Evolutionary conservation across 2,888 invertebrate genomes (phyloP), one percentile per base, ranked within the genome.

Genomic region (Baronia brevicornis): DNA sequence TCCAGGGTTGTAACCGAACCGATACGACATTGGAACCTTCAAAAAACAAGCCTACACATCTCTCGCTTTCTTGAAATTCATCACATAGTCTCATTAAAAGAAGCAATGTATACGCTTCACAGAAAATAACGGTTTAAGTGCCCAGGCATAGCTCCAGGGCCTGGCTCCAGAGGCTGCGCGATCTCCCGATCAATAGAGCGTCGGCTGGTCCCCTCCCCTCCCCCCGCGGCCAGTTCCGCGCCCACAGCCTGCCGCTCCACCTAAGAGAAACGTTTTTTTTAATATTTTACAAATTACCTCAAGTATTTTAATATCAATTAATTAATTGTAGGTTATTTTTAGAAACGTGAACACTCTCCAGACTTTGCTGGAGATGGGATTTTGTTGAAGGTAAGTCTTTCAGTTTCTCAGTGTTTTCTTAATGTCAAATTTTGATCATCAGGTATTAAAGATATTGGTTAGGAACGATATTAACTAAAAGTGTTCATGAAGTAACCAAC

Each of bases 131-230:
- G 6, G n/a, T 20, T 18, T 17, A 21, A 13, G 8, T 25, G 20
- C n/a, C 29, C 30, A 7, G 35, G 30, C 10, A 35, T 13, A 5
- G 27, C 20, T 29, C 35, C 35, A 17, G 27, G 30, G 31, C 24
- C 38, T 39, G 46, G 46, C 39, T 41, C 51, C 46, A 46, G 75
- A 78, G 69, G 72, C 77, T 78, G 77, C 77, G 77, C 75, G 59
- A 36, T 57, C 48, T 51, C 42, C 31, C 52, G 71, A 78, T 78
- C 77, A 60, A 78, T 78, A 69, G 45, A 52, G 51, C 48, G 42
- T 33, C 41, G 41, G 34, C 45, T 42, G 44, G 39, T 40, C 48
- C 43, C 31, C 41, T 23, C 23, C 39, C 26, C 33, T 28, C 19
- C 22, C 12, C 48, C 37, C 53, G 54, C 50, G 46, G 43, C 43